Evolutionary conservation across 2,797 vertebrate species (phyloP), one percentile per base, ranked within the genome.

Genomic region (Poecilia picta): DNA sequence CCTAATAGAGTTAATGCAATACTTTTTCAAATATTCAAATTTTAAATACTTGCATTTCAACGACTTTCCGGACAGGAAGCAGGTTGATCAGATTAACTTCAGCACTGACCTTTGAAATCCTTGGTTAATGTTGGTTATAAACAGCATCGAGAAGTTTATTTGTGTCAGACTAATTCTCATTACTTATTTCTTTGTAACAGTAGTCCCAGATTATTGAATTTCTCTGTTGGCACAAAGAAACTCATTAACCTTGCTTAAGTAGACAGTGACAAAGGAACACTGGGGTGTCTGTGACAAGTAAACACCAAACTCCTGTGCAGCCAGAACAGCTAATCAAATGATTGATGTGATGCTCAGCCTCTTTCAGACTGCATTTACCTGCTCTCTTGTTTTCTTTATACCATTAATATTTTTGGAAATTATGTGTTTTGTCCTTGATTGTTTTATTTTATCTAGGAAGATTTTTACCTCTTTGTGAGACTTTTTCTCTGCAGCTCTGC

Each of bases 181-280:
- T 81, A 93, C 86, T 92, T 91, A 92, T 93, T 91, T 90, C 83
- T 81, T 87, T 7, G 87, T 78, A 87, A 90, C 46, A 31, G 79
- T 89, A 88, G 85, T 86, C 86, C 87, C 77, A 80, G 79, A 83
- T 82, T 72, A 81, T 74, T 70, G 66, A 78, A 77, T 72, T 72
- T 82, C 74, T 78, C 79, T 43, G 28, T 66, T 77, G 81, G 73
- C 80, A 49, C 16, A 78, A 59, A 72, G 28, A 47, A n/a, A 75
- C 73, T 75, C 53, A 57, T 75, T 75, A 62, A 75, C 51, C 39
- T 75, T 75, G 41, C 41, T 75, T 43, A 62, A 12, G 41, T 75
- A 59, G 55, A 23, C n/a, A 20, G 74, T 46, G 51, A 31, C 41
- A 59, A 33, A 28, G 49, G 8, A 74, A 59, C 36, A 43, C 66